Percentiles rank a stretch among this genome's conserved stretches.
Conservation (phyloP, 2,797 vertebrate species). For the Poecilia wingei region DNA sequence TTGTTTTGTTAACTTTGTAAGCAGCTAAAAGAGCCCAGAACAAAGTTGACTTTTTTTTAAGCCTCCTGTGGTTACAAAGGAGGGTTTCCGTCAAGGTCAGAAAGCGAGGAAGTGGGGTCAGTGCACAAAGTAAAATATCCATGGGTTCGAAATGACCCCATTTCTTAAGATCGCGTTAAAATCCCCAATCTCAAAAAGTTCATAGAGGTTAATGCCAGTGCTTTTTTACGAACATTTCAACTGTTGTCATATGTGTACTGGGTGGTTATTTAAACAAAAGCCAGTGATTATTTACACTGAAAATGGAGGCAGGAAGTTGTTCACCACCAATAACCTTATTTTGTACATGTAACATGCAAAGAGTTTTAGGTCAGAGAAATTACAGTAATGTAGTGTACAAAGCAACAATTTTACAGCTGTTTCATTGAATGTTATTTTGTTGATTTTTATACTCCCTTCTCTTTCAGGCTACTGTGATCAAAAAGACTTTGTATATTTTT, state of each 20-base stretch:
- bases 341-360: not conserved
- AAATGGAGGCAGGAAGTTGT: not conserved
- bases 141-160: no score
- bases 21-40: not conserved
- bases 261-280: not conserved
- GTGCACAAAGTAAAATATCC: no score
- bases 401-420: not conserved
- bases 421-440: not conserved
- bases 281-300: not conserved
- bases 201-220: not conserved
- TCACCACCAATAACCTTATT: not conserved
- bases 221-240: not conserved
- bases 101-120: no score
- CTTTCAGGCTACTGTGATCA: not conserved
- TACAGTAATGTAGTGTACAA: not conserved
- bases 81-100: no score
- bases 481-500: not conserved
- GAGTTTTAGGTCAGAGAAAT: not conserved
- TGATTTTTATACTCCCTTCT: not conserved
- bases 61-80: no score
- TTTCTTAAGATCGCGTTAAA: not conserved
- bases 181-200: not conserved
- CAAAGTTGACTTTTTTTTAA: not conserved
- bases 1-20: not conserved
- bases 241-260: not conserved